Evolutionary conservation across 2,113 vertebrate species (phyloP).

Genomic region (Rhinichthys klamathensis): DNA sequence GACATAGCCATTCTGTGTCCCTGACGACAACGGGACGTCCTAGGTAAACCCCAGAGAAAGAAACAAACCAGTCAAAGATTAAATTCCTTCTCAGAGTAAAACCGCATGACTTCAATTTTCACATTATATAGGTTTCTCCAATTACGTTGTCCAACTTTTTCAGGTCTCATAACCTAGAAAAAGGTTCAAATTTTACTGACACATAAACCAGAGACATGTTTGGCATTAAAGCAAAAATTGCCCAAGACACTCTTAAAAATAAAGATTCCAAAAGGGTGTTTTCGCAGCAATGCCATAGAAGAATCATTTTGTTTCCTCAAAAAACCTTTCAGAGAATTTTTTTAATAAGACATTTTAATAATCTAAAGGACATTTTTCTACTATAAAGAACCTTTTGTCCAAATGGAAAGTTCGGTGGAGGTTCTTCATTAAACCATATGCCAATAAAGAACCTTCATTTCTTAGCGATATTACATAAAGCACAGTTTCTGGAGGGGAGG

Average conservation of each 20-base stretch:
- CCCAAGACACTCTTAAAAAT: too few relatives aligned
- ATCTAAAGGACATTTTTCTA: too few relatives aligned
- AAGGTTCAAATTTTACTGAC: neutral
- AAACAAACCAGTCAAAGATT: neutral
- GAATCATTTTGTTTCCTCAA: too few relatives aligned
- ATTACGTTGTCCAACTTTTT: neutral
- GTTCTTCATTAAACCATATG: too few relatives aligned
- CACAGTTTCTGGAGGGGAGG: neutral
- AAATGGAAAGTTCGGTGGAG: too few relatives aligned
- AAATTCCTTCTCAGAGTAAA: constrained; percentile 6
- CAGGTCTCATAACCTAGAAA: neutral
- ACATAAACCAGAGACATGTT: neutral
- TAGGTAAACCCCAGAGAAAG: constrained; percentile 46
- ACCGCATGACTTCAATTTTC: constrained; percentile 31
- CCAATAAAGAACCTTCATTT: too few relatives aligned
- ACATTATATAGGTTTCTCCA: neutral
- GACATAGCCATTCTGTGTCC: constrained; percentile 83
- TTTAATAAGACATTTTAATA: too few relatives aligned
- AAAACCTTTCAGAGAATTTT: too few relatives aligned
- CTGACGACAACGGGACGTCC: constrained; percentile 68
- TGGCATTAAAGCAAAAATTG: neutral
- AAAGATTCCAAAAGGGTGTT: too few relatives aligned
- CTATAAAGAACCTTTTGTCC: too few relatives aligned
- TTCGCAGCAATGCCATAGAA: too few relatives aligned
- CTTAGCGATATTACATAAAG: neutral